Evolutionary conservation across 2,888 invertebrate species (phyloP).

Genomic region (Notodonta ziczac): DNA sequence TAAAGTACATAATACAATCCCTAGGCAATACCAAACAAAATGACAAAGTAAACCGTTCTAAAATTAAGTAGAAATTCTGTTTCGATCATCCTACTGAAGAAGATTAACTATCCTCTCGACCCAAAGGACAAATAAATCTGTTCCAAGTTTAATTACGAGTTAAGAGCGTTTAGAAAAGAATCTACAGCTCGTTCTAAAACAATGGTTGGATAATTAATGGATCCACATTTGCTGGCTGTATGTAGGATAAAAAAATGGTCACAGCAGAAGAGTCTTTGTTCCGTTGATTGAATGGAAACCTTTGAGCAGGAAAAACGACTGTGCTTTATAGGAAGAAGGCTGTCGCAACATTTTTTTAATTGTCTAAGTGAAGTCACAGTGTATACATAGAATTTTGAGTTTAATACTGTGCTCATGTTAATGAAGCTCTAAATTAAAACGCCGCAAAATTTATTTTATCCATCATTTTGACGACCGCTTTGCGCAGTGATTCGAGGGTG

Average conservation of each 20-base stretch:
- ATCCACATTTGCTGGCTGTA: conserved; percentile 14
- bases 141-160: conserved; percentile 26
- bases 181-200: conserved; percentile 16
- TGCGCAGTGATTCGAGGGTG: no score
- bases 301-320: conserved; percentile 26
- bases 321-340: conserved; percentile 19
- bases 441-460: no score
- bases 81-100: conserved; percentile 11
- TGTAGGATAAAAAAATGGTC: conserved; percentile 33
- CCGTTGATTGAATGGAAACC: conserved; percentile 40
- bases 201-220: conserved; percentile 32
- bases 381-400: no score
- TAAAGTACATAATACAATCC: background rate
- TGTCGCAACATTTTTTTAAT: conserved; percentile 22
- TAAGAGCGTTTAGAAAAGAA: conserved; percentile 9
- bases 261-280: conserved; percentile 36
- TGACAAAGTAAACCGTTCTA: no score
- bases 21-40: no score
- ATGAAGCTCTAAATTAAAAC: no score
- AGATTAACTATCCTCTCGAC: conserved; percentile 18
- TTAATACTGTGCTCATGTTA: no score
- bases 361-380: background rate
- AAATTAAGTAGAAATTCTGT: conserved; percentile 1
- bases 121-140: conserved; percentile 17
- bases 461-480: no score